Evolutionary conservation across 2,888 invertebrate species (phyloP), one percentile per base, ranked within the genome.

Genomic region (Desoria tigrina): DNA sequence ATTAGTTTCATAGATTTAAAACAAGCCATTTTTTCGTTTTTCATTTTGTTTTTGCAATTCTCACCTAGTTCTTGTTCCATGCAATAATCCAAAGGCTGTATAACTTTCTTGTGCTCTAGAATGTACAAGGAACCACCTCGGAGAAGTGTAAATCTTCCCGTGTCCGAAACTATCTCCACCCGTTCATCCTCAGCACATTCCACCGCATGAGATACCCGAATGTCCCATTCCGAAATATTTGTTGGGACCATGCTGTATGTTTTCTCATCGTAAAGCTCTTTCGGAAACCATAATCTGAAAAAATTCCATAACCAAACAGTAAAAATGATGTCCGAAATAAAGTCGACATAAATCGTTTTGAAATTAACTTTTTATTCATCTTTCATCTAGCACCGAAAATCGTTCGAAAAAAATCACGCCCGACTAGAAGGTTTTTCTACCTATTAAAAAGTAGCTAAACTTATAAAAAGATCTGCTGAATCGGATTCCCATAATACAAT

Each of bases 281-380:
- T 62, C 0, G 76, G 76, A 51, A 72, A 74, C 76, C 76, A 76
- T 39, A 56, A 59, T 18, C 75, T 75, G 57, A 61, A 54, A 56
- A 42, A 49, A n/a, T n/a, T n/a, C n/a, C n/a, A n/a, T n/a, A n/a
- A n/a, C n/a, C n/a, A n/a, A 51, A 28, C 42, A 50, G 26, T 54
- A 59, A 42, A 18, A 50, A 53, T 42, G 16, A 11, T 39, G 16
- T 39, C 16, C 16, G 39, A 11, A 16, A 16, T 11, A 39, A 16
- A 45, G 45, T 16, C 6, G n/a, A 16, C 45, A 21, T 6, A 21
- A 45, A 45, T 45, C 45, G 6, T 45, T n/a, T n/a, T 21, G 45
- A 45, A 16, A 45, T 45, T 6, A 45, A 32, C 11, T 11, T 32
- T 11, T n/a, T n/a, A n/a, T n/a, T n/a, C n/a, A n/a, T n/a, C n/a